phyloP scores from a whole-genome alignment of 2,113 vertebrate genomes.

The Phyllopteryx taeniolatus region DNA sequence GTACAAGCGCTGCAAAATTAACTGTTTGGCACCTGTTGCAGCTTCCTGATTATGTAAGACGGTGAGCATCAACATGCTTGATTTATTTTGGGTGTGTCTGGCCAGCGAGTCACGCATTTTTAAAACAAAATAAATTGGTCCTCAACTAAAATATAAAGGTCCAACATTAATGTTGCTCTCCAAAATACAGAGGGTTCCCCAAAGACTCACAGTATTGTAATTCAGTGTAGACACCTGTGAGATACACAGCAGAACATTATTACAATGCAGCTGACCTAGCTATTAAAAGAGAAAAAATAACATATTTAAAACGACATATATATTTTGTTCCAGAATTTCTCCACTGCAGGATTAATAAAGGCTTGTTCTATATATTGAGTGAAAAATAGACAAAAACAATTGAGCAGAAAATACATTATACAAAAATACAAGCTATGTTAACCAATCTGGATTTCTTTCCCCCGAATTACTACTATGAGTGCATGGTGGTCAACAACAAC shows the following conservation, averaged over 20 bases:
- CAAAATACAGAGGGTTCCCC: not conserved
- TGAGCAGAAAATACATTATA: too few relatives aligned
- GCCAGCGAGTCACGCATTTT: not conserved
- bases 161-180: not conserved
- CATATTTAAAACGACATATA: not conserved
- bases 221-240: not conserved
- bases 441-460: too few relatives aligned
- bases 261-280: not conserved
- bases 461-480: too few relatives aligned
- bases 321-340: too few relatives aligned
- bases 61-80: not conserved
- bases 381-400: too few relatives aligned
- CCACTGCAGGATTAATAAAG: too few relatives aligned
- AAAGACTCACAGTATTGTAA: not conserved
- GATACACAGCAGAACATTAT: not conserved
- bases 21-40: constrained; percentile 1
- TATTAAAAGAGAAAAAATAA: not conserved
- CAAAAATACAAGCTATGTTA: too few relatives aligned
- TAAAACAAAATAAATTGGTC: not conserved
- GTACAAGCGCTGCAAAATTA: not conserved
- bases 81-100: not conserved
- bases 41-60: constrained; percentile 1
- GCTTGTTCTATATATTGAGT: too few relatives aligned
- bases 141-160: not conserved
- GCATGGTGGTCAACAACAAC: too few relatives aligned